Conservation (phyloP, 1,140 invertebrate genomes). For the Scaptodrosophila lebanonensis region DNA sequence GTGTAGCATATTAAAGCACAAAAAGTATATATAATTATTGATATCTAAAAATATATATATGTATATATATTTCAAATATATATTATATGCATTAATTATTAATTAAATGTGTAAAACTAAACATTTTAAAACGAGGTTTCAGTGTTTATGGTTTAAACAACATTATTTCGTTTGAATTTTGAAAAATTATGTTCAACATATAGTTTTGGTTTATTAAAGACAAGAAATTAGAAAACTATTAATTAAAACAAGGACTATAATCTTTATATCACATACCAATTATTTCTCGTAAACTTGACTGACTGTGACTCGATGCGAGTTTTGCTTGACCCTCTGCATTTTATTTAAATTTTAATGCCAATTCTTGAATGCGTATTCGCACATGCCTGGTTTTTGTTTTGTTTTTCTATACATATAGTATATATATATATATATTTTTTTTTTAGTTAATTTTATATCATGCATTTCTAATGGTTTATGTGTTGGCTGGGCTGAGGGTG, state of each 20-base stretch:
- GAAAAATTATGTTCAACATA: constrained; percentile 55
- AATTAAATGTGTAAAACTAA: constrained; percentile 23
- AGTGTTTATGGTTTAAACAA: constrained; percentile 16
- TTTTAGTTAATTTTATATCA: constrained; percentile 21
- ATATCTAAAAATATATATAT: constrained; percentile 26
- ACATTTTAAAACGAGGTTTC: constrained; percentile 47
- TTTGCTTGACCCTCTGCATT: constrained; percentile 21
- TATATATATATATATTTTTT: too few relatives aligned
- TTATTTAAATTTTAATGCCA: constrained; percentile 18
- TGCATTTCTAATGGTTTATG: constrained; percentile 37
- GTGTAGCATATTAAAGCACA: not conserved
- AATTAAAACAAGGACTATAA: constrained; percentile 76
- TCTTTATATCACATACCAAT: constrained; percentile 76
- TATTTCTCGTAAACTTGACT: constrained; percentile 63
- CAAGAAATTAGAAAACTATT: constrained; percentile 50
- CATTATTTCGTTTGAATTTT: constrained; percentile 18
- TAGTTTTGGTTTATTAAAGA: constrained; percentile 41
- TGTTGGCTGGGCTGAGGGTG: constrained; percentile 21
- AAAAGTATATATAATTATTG: constrained; percentile 11
- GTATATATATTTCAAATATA: constrained; percentile 1
- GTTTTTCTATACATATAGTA: too few relatives aligned
- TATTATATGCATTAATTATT: constrained; percentile 13
- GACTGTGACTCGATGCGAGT: constrained; percentile 72
- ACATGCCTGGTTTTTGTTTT: constrained; percentile 4
- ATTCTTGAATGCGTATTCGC: constrained; percentile 50